Evolutionary conservation across 2,113 vertebrate genomes (phyloP).

Genomic region (Oenanthe melanoleuca): DNA sequence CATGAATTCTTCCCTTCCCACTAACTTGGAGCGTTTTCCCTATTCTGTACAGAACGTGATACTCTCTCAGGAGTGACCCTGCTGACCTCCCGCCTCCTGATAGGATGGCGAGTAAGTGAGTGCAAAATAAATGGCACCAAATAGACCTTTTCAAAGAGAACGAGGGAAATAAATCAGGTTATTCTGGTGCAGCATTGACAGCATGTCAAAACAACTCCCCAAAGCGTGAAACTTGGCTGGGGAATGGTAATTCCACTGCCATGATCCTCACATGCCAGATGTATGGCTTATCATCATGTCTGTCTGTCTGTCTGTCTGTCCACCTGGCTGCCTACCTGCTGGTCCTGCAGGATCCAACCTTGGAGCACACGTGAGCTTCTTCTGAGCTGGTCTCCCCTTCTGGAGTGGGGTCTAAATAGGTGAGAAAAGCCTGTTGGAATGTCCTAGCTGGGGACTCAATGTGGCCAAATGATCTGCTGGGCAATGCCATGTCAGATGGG

Average conservation of each 20-base stretch:
- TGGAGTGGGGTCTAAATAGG: background rate
- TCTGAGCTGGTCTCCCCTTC: background rate
- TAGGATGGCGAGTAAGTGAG: constrained; percentile 66
- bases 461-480: background rate
- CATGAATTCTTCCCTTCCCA: constrained; percentile 39
- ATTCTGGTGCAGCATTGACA: constrained; percentile 65
- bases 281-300: constrained; percentile 52
- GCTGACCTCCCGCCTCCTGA: constrained; percentile 46
- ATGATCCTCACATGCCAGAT: constrained; percentile 57
- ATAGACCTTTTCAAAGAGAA: constrained; percentile 71
- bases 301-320: background rate
- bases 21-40: constrained; percentile 1
- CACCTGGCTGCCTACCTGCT: constrained; percentile 59
- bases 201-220: constrained; percentile 69
- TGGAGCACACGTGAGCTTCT: background rate
- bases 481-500: background rate
- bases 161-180: constrained; percentile 59
- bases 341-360: background rate
- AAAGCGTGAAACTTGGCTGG: constrained; percentile 65
- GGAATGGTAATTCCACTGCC: constrained; percentile 66
- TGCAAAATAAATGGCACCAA: constrained; percentile 67
- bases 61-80: constrained; percentile 65
- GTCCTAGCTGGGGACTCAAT: fast-evolving
- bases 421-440: background rate
- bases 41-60: constrained; percentile 45